Conservation (phyloP, 2,113 vertebrate species). For the Perognathus longimembris region DNA sequence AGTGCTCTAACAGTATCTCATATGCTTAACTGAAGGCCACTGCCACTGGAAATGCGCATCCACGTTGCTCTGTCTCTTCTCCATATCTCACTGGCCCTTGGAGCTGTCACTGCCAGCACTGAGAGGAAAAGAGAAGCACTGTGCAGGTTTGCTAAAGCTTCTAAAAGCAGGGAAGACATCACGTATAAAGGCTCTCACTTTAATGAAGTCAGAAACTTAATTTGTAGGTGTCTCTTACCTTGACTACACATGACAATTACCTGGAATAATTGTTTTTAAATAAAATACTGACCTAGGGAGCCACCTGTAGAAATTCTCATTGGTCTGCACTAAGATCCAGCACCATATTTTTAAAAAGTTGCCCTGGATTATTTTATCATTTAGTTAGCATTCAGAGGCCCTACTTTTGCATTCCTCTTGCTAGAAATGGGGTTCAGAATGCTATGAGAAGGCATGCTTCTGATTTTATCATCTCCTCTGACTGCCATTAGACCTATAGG, state of each 20-base stretch:
- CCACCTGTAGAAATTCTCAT: not conserved
- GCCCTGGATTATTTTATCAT: no score
- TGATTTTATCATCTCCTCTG: conserved; percentile 52
- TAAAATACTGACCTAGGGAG: not conserved
- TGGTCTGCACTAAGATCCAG: not conserved
- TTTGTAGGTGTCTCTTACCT: not conserved
- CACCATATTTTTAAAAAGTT: not conserved
- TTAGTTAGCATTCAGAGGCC: not conserved
- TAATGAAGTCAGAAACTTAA: not conserved
- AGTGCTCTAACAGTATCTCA: conserved; percentile 80
- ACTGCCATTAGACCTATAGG: not conserved
- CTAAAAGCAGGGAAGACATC: not conserved
- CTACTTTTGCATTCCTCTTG: not conserved
- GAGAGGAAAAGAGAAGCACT: not conserved
- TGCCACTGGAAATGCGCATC: not conserved
- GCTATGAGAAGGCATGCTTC: not conserved
- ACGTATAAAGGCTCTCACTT: not conserved
- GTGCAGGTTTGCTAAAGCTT: not conserved
- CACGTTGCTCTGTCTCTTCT: not conserved
- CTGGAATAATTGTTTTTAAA: not conserved
- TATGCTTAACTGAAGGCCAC: conserved; percentile 80
- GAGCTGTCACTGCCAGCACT: not conserved
- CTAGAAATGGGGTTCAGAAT: not conserved
- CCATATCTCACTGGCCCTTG: not conserved
- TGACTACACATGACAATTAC: not conserved